Evolutionary conservation across 2,797 vertebrate genomes (phyloP), one percentile per base, ranked within the genome.

Genomic region (Coregonus suidteri): DNA sequence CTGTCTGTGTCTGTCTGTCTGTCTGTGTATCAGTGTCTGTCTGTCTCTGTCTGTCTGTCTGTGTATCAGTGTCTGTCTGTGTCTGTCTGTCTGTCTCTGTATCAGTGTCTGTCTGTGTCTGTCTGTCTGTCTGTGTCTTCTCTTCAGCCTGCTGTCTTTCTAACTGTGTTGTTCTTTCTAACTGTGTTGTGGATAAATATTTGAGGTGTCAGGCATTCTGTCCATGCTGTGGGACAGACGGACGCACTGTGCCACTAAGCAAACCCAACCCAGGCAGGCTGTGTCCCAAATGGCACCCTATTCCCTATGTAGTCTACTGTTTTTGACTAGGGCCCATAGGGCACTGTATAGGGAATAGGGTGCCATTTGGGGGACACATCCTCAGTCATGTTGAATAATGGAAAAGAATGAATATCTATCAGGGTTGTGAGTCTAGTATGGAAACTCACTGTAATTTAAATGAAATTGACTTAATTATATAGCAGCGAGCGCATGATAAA

Each of bases 121-220:
- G 1, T 41, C 37, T n/a, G n/a, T n/a, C n/a, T n/a, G n/a, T n/a
- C n/a, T 56, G n/a, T 62, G 1, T 25, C n/a, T 62, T 41, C 6
- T 9, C 37, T 41, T 41, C 37, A 0, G 37, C n/a, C 15, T 15
- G n/a, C 3, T 62, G 56, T 62, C 20, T 62, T n/a, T 62, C n/a
- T 59, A 16, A 25, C 25, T 25, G 1, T 56, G 15, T 56, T 18
- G 56, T 41, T 71, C 77, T 87, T 74, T 77, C 80, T 81, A 74
- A 25, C 65, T 69, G 77, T 86, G 88, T 89, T 88, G 79, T 90
- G 87, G 82, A 88, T 91, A 91, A 92, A 92, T 92, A 92, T 91
- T 91, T 92, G 84, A 88, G 82, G 88, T 89, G 86, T 89, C 88
- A 87, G 90, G 88, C 89, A 82, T n/a, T n/a, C 81, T 4, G 83